Evolutionary conservation across 2,797 vertebrate species (phyloP).

Genomic region (Leuciscus waleckii): DNA sequence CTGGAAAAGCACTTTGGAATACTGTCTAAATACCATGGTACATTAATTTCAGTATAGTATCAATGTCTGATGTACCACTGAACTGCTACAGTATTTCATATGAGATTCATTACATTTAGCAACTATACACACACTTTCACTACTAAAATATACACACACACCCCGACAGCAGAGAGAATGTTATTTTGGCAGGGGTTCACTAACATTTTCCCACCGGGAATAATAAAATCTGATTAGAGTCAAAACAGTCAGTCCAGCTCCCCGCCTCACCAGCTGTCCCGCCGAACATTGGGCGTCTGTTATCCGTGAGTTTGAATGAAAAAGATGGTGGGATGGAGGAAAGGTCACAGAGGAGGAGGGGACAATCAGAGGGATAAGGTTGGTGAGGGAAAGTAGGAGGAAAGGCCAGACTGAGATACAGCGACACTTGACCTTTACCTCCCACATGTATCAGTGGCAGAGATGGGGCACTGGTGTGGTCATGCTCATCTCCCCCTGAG

Average conservation of each 20-base stretch:
- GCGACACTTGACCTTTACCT: constrained; percentile 71
- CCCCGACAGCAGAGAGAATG: constrained; percentile 60
- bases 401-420: constrained; percentile 29
- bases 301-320: constrained; percentile 75
- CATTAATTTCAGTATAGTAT: not conserved
- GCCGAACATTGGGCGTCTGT: constrained; percentile 74
- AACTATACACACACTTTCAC: constrained; percentile 7
- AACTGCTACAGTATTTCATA: not conserved
- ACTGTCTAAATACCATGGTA: not conserved
- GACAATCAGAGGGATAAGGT: constrained; percentile 11
- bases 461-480: constrained; percentile 57
- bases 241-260: constrained; percentile 76
- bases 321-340: constrained; percentile 64
- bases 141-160: not conserved
- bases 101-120: not conserved
- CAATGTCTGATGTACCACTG: not conserved
- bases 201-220: constrained; percentile 70
- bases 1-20: not conserved
- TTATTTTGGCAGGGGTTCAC: constrained; percentile 63
- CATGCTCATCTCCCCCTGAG: constrained; percentile 58
- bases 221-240: constrained; percentile 80
- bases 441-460: constrained; percentile 72
- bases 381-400: constrained; percentile 8
- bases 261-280: constrained; percentile 74
- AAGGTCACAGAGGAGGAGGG: constrained; percentile 62